Base-by-base conservation (phyloP, 2,797 vertebrate genomes). In the Platalea minor region DNA sequence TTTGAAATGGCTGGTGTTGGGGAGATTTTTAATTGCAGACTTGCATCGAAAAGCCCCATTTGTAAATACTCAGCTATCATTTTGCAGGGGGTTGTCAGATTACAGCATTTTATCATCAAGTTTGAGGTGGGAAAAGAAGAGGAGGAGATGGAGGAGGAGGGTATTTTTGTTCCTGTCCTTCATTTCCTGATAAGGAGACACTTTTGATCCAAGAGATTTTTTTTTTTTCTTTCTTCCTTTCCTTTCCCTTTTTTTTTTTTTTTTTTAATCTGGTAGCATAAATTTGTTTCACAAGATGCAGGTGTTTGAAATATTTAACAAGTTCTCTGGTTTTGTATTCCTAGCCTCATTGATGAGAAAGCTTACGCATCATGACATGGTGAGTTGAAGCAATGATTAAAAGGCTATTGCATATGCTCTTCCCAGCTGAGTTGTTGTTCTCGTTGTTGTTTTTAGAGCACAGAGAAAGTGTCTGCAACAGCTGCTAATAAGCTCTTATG, bases 271-370 rank as follows among this genome's bases (percentile, higher is more conserved):
- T 81, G 46, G 82, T 68, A 76, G 78, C 80, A 93, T 81, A 91
- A 77, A 89, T 67, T 92, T n/a, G 7, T 86, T 95, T 93, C 93
- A 92, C 61, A 92, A 92, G 84, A 81, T 83, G 87, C 94, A 96
- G 92, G 94, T 91, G 93, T 96, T 92, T 94, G 94, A 97, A 96
- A 96, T 96, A 94, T 94, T 95, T 93, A 89, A 95, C 93, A 96
- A 96, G 89, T 90, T 89, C 87, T 81, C 59, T 70, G 76, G 54
- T 79, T 97, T 89, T 97, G 89, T 89, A 76, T 81, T 91, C 92
- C 79, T 92, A 93, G 76, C 76, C 79, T 97, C 92, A 81, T 56
- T 97, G 82, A 83, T 96, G 92, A 96, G 88, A 94, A 93, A 91
- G 88, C 93, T 88, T 96, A 92, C 76, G 6, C 35, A 77, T 48